These are phyloP conservation scores for Pectinophora gossypiella DNA, from an alignment of 1,140 invertebrate species.

Conservation along the genomic window DNA sequence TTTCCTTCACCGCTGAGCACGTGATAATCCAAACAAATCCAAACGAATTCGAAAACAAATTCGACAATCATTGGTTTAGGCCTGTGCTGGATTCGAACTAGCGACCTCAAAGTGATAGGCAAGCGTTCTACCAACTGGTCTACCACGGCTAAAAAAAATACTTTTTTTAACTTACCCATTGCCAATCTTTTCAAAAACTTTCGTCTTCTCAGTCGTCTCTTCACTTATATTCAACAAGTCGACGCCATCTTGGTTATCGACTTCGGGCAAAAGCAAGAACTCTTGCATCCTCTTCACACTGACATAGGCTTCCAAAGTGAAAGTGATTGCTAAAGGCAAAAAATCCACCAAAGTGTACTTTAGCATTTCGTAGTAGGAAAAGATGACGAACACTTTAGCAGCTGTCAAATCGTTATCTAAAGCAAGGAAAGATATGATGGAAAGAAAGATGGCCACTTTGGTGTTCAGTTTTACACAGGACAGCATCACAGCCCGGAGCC, in stretches of 20 bases:
- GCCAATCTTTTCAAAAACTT: slow-evolving; percentile 57
- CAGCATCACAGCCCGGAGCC: slow-evolving; percentile 81
- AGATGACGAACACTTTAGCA: slow-evolving; percentile 85
- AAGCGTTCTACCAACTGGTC: too few relatives aligned
- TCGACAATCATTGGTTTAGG: too few relatives aligned
- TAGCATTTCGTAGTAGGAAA: slow-evolving; percentile 84
- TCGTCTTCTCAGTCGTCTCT: slow-evolving; percentile 23
- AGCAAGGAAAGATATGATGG: slow-evolving; percentile 85
- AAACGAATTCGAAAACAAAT: too few relatives aligned
- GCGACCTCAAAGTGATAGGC: too few relatives aligned
- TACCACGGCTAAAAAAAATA: too few relatives aligned
- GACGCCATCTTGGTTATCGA: slow-evolving; percentile 54
- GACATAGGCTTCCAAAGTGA: slow-evolving; percentile 76
- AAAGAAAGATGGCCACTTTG: slow-evolving; percentile 86
- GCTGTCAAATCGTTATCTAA: slow-evolving; percentile 81
- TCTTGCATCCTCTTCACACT: slow-evolving; percentile 82
- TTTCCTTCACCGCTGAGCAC: too few relatives aligned
- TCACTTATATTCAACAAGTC: slow-evolving; percentile 46
- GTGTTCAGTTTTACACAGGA: slow-evolving; percentile 82
- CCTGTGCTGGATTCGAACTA: too few relatives aligned
- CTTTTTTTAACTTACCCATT: slow-evolving; percentile 45
- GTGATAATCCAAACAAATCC: too few relatives aligned
- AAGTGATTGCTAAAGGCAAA: slow-evolving; percentile 81
- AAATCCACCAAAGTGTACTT: slow-evolving; percentile 84
- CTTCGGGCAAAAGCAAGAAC: slow-evolving; percentile 78